These are phyloP conservation scores for Oreortyx pictus DNA, from an alignment of 2,797 vertebrate species.

Conservation along the genomic window DNA sequence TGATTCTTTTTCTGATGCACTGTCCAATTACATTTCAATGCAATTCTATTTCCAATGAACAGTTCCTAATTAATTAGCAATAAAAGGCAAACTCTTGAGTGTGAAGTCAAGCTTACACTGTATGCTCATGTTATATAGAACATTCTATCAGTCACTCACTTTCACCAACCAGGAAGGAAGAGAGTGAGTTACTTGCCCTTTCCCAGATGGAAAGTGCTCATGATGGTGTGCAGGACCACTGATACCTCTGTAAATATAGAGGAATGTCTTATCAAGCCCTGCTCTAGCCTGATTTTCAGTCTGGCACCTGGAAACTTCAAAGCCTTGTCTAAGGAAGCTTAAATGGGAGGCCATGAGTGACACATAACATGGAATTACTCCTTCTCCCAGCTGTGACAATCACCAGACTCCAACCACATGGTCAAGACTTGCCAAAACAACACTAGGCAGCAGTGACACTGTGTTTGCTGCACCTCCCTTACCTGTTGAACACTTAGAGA, in stretches of 20 bases:
- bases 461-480: background rate
- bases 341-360: background rate
- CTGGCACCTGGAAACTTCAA: background rate
- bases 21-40: too few species aligned
- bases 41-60: background rate
- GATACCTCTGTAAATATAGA: background rate
- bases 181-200: background rate
- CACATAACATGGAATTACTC: background rate
- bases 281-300: background rate
- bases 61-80: background rate
- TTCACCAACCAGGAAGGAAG: background rate
- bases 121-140: background rate
- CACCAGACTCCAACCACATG: background rate
- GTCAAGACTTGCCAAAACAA: background rate
- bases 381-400: background rate
- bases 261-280: background rate
- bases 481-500: background rate
- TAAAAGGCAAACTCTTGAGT: background rate
- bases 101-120: background rate
- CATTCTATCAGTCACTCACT: background rate
- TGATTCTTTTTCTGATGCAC: background rate
- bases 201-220: background rate
- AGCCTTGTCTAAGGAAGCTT: background rate
- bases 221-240: background rate
- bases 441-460: background rate